Evolutionary conservation across 2,888 invertebrate genomes (phyloP).

Genomic region (Erebia ligea): DNA sequence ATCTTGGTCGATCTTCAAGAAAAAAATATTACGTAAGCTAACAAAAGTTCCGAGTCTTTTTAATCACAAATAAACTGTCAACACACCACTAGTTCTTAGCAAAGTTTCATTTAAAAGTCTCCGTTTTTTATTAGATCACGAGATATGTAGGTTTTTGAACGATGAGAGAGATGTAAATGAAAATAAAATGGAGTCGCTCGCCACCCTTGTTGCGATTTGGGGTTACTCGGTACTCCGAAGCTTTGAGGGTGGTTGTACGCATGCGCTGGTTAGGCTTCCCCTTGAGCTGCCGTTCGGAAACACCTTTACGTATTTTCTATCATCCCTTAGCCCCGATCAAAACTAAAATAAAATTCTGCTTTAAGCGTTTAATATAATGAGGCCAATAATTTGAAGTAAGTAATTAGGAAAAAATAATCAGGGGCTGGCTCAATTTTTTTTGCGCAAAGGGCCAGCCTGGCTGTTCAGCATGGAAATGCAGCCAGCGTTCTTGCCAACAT

Average conservation of each 20-base stretch:
- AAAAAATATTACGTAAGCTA: conserved; percentile 48
- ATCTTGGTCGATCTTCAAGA: conserved; percentile 17
- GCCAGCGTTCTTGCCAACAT: too few relatives aligned
- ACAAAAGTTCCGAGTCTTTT: conserved; percentile 31
- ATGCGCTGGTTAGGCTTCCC: conserved; percentile 59
- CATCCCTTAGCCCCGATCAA: too few relatives aligned
- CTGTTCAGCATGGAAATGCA: too few relatives aligned
- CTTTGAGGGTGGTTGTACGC: conserved; percentile 48
- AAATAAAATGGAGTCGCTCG: conserved; percentile 73
- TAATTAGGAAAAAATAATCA: too few relatives aligned
- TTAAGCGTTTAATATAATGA: too few relatives aligned
- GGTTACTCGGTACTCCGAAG: conserved; percentile 53
- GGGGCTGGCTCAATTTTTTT: too few relatives aligned
- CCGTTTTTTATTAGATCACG: conserved; percentile 30
- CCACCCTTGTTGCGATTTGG: conserved; percentile 52
- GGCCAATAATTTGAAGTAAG: too few relatives aligned
- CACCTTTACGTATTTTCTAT: conserved; percentile 33
- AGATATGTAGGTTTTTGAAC: conserved; percentile 44
- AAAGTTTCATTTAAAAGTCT: conserved; percentile 30
- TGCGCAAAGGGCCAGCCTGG: too few relatives aligned
- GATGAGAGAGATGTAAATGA: conserved; percentile 53
- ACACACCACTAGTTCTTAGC: conserved; percentile 36
- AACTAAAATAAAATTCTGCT: too few relatives aligned
- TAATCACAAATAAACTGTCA: conserved; percentile 29
- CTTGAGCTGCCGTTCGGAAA: conserved; percentile 55